Conservation (phyloP, 2,797 vertebrate species). For the Pantherophis vulpinus region DNA sequence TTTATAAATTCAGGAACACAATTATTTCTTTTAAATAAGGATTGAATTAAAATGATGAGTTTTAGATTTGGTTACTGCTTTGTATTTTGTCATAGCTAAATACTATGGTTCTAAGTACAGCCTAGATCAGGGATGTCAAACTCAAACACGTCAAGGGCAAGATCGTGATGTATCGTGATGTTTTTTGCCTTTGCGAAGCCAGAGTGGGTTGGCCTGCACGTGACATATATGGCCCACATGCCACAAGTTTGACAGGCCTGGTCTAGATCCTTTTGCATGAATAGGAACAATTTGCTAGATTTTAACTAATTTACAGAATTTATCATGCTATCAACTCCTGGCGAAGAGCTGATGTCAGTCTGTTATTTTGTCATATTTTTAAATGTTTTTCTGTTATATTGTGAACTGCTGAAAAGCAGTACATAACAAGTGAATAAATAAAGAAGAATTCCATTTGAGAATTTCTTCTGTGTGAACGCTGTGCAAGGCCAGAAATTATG, state of each 20-base stretch:
- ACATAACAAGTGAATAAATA: background rate
- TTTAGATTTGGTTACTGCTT: background rate
- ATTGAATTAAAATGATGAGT: background rate
- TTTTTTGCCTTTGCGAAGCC: background rate
- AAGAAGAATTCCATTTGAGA: background rate
- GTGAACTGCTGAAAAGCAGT: background rate
- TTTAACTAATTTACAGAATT: background rate
- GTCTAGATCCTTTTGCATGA: background rate
- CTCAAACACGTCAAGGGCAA: background rate
- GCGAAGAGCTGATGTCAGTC: background rate
- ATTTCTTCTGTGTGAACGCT: background rate
- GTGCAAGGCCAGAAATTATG: background rate
- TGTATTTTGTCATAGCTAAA: background rate
- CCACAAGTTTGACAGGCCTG: background rate
- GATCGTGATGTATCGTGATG: background rate
- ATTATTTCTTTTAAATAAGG: background rate
- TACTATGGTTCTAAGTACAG: background rate
- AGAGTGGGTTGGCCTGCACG: background rate
- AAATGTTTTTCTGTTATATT: background rate
- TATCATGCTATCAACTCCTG: background rate
- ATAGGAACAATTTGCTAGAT: background rate
- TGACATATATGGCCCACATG: fast-evolving
- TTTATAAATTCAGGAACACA: background rate
- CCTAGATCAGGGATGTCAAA: background rate
- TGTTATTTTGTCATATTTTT: background rate